Conservation (phyloP, 2,113 vertebrate genomes). For the Trochalopteron elliotii region DNA sequence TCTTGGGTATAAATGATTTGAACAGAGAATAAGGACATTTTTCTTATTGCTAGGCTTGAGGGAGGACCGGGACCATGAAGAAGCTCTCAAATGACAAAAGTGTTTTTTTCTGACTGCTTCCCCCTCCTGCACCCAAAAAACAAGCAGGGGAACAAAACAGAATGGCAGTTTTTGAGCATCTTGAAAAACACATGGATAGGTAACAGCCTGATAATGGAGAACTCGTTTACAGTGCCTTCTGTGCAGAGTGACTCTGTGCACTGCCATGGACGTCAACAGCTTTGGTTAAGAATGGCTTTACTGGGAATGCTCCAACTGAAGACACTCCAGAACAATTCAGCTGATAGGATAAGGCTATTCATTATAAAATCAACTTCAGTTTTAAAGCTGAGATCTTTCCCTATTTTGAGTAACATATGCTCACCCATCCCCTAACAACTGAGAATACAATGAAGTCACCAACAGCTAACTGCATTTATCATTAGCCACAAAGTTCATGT, state of each 20-base stretch:
- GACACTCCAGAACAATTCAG: not conserved
- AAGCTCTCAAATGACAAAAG: not conserved
- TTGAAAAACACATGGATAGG: not conserved
- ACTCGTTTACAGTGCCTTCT: not conserved
- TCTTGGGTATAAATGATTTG: not conserved
- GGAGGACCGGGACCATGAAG: not conserved
- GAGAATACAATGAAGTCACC: not conserved
- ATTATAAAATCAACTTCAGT: not conserved
- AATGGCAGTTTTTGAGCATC: not conserved
- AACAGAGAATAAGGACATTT: not conserved
- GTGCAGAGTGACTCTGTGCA: not conserved
- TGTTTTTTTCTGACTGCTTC: not conserved
- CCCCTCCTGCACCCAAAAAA: not conserved
- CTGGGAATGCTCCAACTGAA: not conserved
- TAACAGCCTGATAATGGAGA: not conserved
- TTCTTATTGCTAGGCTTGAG: not conserved
- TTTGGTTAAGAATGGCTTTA: not conserved
- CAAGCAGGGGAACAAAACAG: not conserved
- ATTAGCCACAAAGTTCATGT: not conserved
- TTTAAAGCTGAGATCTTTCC: not conserved
- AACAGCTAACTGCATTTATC: not conserved
- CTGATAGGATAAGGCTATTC: not conserved
- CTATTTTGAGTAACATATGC: not conserved
- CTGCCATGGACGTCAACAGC: not conserved
- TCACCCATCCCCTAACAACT: not conserved